Percentiles rank a stretch among this genome's conserved stretches.
Conservation (phyloP, 2,888 invertebrate genomes). For the Labia minor region DNA sequence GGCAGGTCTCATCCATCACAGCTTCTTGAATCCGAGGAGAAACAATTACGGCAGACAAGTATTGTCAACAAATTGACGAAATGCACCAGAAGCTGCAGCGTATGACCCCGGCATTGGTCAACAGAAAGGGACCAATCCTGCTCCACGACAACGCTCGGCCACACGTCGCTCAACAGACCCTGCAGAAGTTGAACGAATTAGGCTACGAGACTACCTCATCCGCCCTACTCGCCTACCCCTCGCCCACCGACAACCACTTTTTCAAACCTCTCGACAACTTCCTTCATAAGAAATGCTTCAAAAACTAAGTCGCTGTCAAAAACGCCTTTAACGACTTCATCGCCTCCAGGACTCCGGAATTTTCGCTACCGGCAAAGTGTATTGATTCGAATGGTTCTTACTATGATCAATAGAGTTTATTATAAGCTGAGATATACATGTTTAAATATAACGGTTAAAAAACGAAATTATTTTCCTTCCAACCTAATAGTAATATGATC, state of each 20-base stretch:
- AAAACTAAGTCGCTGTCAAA: neutral
- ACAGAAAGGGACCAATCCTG: slow-evolving; percentile 23
- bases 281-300: neutral
- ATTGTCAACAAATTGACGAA: slow-evolving; percentile 26
- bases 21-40: slow-evolving; percentile 22
- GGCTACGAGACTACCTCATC: slow-evolving; percentile 23
- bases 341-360: too few species aligned
- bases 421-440: too few species aligned
- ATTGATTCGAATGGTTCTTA: too few species aligned
- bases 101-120: slow-evolving; percentile 23
- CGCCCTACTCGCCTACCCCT: slow-evolving; percentile 23
- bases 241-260: slow-evolving; percentile 24
- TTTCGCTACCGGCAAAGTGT: too few species aligned
- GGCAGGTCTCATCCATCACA: slow-evolving; percentile 20
- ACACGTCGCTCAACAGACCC: slow-evolving; percentile 17
- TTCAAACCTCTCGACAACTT: slow-evolving; percentile 22
- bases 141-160: slow-evolving; percentile 22
- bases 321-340: slow-evolving; percentile 14
- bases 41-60: slow-evolving; percentile 25
- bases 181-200: slow-evolving; percentile 19
- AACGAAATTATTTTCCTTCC: too few species aligned
- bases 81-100: slow-evolving; percentile 24
- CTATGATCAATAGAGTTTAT: too few species aligned
- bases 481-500: too few species aligned
- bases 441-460: too few species aligned